phyloP scores from a whole-genome alignment of 2,113 vertebrate species.

The Sitta europaea region DNA sequence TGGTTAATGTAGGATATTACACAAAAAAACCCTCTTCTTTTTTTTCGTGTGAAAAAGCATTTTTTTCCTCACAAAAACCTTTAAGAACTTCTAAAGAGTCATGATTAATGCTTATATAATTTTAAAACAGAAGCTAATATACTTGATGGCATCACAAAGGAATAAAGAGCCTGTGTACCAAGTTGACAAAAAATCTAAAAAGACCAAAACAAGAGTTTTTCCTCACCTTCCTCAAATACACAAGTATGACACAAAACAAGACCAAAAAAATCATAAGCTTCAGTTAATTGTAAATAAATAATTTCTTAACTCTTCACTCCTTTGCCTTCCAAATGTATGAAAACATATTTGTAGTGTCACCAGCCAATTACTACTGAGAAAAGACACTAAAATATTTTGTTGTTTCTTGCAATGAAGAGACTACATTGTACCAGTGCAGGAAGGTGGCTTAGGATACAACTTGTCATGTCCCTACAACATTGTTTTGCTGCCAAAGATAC shows the following conservation, averaged over 20 bases:
- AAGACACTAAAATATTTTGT: background rate
- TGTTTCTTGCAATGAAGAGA: background rate
- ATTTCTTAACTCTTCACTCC: background rate
- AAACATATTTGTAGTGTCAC: background rate
- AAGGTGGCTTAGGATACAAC: background rate
- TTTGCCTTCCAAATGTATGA: background rate
- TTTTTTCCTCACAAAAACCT: background rate
- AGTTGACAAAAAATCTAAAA: background rate
- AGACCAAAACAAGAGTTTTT: background rate
- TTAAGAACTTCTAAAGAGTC: background rate
- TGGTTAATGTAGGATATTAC: background rate
- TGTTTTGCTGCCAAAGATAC: background rate
- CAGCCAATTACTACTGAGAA: background rate
- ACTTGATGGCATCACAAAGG: background rate
- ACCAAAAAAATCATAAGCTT: background rate
- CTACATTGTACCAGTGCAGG: background rate
- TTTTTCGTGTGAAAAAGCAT: too few species aligned
- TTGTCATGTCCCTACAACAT: fast-evolving
- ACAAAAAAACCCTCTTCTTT: background rate
- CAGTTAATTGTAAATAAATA: background rate
- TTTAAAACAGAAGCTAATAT: background rate
- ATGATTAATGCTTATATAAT: background rate
- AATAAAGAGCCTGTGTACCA: background rate
- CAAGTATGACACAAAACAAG: background rate
- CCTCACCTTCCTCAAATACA: background rate